Evolutionary conservation across 2,888 invertebrate genomes (phyloP).

Genomic region (Cerastis rubricosa): DNA sequence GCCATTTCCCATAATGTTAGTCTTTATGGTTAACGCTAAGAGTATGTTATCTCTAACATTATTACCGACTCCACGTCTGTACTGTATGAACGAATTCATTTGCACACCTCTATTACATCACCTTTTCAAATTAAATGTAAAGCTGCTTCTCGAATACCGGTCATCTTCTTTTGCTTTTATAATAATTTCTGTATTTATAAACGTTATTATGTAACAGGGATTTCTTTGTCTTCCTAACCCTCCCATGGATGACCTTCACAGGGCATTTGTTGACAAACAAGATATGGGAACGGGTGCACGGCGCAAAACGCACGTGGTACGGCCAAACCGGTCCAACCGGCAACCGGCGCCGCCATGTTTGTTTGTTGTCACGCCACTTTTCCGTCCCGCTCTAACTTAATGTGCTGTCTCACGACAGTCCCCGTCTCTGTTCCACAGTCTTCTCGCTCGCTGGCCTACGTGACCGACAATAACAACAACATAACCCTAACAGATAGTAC

Average conservation of each 20-base stretch:
- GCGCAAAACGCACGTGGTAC: constrained; percentile 88
- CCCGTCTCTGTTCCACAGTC: constrained; percentile 72
- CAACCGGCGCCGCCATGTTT: constrained; percentile 89
- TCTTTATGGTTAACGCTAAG: constrained; percentile 4
- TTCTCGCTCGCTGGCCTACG: constrained; percentile 84
- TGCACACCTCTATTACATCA: constrained; percentile 71
- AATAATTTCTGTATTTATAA: constrained; percentile 55
- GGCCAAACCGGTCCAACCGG: constrained; percentile 86
- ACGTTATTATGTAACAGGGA: constrained; percentile 77
- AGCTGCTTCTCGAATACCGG: constrained; percentile 47
- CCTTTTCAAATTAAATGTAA: constrained; percentile 60
- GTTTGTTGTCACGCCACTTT: constrained; percentile 89
- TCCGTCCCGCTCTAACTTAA: constrained; percentile 77
- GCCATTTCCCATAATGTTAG: not conserved
- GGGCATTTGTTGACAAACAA: constrained; percentile 90
- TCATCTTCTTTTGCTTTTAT: constrained; percentile 54
- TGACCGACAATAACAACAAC: constrained; percentile 89
- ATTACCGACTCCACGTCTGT: constrained; percentile 64
- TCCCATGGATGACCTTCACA: constrained; percentile 87
- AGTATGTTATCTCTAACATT: constrained; percentile 34
- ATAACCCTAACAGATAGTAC: constrained; percentile 80
- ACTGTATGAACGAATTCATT: constrained; percentile 65
- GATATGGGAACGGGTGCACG: constrained; percentile 83
- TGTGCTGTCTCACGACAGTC: constrained; percentile 65
- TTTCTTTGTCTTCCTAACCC: constrained; percentile 84